Percentiles rank a stretch among this genome's conserved stretches.
phyloP scores from a whole-genome alignment of 2,113 vertebrate species.

The Bubalus kerabau region DNA sequence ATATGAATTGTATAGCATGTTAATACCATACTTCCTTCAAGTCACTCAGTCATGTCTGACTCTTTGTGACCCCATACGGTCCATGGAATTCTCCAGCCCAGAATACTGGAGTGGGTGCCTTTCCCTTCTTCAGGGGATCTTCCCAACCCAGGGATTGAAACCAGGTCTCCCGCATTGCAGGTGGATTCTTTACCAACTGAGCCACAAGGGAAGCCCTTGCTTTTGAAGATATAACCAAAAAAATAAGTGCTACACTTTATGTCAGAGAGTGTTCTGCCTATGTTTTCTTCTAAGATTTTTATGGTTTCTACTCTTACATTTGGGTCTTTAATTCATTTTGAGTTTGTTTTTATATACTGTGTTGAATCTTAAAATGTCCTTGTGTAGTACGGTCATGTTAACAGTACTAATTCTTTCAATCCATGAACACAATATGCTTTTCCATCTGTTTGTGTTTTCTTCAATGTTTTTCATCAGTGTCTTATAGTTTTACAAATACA shows the following conservation, averaged over 20 bases:
- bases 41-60: background rate
- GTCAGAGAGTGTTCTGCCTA: background rate
- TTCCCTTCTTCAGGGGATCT: background rate
- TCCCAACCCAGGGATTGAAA: background rate
- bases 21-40: background rate
- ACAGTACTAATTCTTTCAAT: background rate
- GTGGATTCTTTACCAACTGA: background rate
- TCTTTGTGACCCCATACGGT: background rate
- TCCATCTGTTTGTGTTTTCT: background rate
- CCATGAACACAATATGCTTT: background rate
- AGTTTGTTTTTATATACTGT: background rate
- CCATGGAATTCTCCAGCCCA: background rate
- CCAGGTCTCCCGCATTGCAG: background rate
- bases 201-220: background rate
- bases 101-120: background rate
- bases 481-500: background rate
- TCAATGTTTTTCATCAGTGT: background rate
- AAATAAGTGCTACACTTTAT: background rate
- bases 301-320: background rate
- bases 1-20: background rate
- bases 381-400: background rate
- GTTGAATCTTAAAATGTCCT: background rate
- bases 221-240: background rate
- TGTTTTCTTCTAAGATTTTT: background rate
- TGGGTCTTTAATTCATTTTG: background rate